Base-by-base conservation (phyloP, 2,797 vertebrate species). In the Philypnodon macrostomus region DNA sequence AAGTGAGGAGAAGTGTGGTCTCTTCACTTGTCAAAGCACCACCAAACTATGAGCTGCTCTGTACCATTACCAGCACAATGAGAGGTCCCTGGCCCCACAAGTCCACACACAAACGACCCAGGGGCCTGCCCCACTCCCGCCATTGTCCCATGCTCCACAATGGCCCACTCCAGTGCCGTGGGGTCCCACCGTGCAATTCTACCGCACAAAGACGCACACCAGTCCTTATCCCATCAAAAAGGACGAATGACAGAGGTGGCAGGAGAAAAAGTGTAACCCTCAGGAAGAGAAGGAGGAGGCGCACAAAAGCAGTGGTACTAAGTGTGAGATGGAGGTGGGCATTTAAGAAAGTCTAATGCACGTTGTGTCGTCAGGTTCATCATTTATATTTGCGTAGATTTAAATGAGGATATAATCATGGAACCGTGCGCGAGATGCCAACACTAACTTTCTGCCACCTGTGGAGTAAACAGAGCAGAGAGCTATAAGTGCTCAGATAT, bases 81-180 rank as follows among this genome's bases (percentile, higher is more conserved):
- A 85, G 79, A 86, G 81, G 75, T 80, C 79, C 73, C 76, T 66
- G 72, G 79, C 80, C 81, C 81, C 84, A 83, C 77, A 85, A 79
- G 76, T 84, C 75, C 67, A 68, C 48, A 73, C 71, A 83, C 81
- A 87, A 83, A 85, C 72, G 60, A 67, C 70, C 66, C 67, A 63
- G 64, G 74, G 66, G 71, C 73, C 65, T 77, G 71, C 75, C 77
- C 78, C 85, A 75, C 77, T 85, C 83, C 75, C 83, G 78, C 79
- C 69, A 80, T 83, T 87, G 84, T 85, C 82, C 78, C 65, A 58
- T 59, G 70, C 76, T 70, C 67, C 63, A 76, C 78, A 86, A 87
- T 77, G 72, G 79, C 64, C n/a, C 73, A 78, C 80, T 80, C 81
- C 47, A 70, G 74, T 81, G 83, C 84, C 69, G 76, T n/a, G 76